These are phyloP conservation scores for Drosophila malerkotliana DNA, from an alignment of 1,140 invertebrate genomes.

Conservation along the genomic window DNA sequence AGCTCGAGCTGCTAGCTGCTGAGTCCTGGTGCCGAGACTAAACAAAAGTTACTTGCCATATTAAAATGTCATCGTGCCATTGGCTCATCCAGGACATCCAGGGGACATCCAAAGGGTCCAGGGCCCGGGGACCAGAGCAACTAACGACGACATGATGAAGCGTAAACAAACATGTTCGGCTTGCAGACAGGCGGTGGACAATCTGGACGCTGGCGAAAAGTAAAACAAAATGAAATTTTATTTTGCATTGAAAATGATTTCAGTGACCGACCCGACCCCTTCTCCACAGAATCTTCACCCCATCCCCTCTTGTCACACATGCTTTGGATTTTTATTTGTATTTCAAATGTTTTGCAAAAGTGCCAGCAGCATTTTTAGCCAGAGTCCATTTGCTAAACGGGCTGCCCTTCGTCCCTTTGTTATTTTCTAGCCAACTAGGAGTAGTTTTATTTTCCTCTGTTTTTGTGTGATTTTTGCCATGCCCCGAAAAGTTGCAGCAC, in stretches of 20 bases:
- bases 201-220: constrained; percentile 40
- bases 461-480: constrained; percentile 69
- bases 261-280: constrained; percentile 19
- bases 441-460: constrained; percentile 37
- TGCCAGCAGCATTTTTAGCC: constrained; percentile 78
- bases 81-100: constrained; percentile 40
- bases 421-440: constrained; percentile 47
- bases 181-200: constrained; percentile 59
- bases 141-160: constrained; percentile 81
- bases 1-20: constrained; percentile 14
- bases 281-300: not conserved
- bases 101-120: constrained; percentile 2
- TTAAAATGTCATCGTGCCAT: constrained; percentile 81
- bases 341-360: constrained; percentile 80
- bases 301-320: constrained; percentile 19
- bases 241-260: constrained; percentile 80
- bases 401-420: constrained; percentile 15
- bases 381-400: constrained; percentile 76
- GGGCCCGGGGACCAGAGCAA: constrained; percentile 35
- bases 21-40: constrained; percentile 35
- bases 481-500: constrained; percentile 58
- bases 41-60: constrained; percentile 79
- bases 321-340: constrained; percentile 78
- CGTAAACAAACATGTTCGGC: constrained; percentile 80
- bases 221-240: constrained; percentile 83